These are phyloP conservation scores for Oncopeltus fasciatus DNA, from an alignment of 1,140 invertebrate species.

Conservation along the genomic window DNA sequence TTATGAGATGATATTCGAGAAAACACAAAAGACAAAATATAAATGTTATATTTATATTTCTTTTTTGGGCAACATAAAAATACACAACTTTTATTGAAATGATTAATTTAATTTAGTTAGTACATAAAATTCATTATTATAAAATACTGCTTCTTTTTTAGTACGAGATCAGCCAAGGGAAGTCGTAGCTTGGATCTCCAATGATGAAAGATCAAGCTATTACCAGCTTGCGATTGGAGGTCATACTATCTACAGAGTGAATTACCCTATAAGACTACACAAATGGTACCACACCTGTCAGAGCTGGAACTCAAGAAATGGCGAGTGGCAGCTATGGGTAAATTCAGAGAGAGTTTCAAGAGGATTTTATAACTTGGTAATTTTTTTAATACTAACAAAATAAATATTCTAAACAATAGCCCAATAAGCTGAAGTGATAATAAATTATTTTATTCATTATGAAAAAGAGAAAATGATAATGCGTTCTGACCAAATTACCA, in stretches of 20 bases:
- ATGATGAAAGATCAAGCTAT: conserved; percentile 60
- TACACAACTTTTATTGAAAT: no score
- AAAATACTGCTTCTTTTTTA: conserved; percentile 26
- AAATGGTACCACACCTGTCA: conserved; percentile 73
- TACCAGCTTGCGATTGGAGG: conserved; percentile 63
- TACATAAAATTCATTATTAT: neutral
- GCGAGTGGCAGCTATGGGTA: conserved; percentile 76
- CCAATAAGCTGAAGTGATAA: no score
- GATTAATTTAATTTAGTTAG: no score
- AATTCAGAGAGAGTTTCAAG: conserved; percentile 65
- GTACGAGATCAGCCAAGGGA: conserved; percentile 52
- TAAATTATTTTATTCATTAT: no score
- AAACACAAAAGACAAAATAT: no score
- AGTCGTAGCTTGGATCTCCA: conserved; percentile 60
- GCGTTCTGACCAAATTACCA: no score
- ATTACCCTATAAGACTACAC: conserved; percentile 62
- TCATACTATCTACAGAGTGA: conserved; percentile 63
- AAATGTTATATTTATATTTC: no score
- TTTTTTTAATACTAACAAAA: no score
- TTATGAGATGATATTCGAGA: no score
- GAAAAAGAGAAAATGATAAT: no score
- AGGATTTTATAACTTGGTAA: conserved; percentile 69
- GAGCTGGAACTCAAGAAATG: conserved; percentile 71
- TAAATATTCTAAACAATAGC: no score
- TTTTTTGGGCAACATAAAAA: no score